Evolutionary conservation across 1,140 invertebrate genomes (phyloP).

Genomic region (Solenopsis invicta): DNA sequence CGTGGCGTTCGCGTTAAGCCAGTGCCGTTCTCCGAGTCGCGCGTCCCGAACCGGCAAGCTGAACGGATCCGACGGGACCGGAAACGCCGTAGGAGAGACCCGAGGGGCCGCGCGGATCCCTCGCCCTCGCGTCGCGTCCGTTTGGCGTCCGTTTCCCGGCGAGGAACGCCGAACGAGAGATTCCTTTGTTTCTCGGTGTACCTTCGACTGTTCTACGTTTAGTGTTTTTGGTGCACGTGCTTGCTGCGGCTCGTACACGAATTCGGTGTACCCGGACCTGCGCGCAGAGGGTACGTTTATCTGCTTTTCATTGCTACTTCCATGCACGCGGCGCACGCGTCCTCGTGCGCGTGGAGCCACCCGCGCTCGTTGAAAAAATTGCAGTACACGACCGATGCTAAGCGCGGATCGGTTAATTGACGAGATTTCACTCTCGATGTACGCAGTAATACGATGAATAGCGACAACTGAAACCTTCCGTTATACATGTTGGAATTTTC

Average conservation of each 20-base stretch:
- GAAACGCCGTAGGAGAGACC: slow-evolving; percentile 1
- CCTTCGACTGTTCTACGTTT: slow-evolving; percentile 5
- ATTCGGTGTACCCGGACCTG: slow-evolving; percentile 5
- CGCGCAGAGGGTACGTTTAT: slow-evolving; percentile 38
- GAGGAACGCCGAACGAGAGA: not conserved
- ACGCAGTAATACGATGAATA: not conserved
- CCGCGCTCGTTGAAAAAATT: not conserved
- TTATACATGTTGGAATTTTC: not conserved
- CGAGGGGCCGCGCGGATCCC: no score
- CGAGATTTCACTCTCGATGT: not conserved
- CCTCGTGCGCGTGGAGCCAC: not conserved
- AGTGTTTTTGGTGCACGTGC: slow-evolving; percentile 37
- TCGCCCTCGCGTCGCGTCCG: no score
- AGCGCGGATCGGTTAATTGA: not conserved
- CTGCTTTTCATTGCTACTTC: not conserved
- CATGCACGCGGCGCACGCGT: slow-evolving; percentile 28
- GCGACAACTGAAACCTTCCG: not conserved
- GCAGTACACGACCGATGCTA: not conserved
- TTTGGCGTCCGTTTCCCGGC: no score
- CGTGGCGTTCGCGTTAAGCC: slow-evolving; percentile 69
- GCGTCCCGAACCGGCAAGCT: not conserved
- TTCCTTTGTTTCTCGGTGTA: not conserved
- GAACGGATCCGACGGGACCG: not conserved
- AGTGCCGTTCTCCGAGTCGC: not conserved
- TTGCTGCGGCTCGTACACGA: slow-evolving; percentile 2